These are phyloP conservation scores for Acanthurus tractus DNA, from an alignment of 2,797 vertebrate species.

Conservation along the genomic window DNA sequence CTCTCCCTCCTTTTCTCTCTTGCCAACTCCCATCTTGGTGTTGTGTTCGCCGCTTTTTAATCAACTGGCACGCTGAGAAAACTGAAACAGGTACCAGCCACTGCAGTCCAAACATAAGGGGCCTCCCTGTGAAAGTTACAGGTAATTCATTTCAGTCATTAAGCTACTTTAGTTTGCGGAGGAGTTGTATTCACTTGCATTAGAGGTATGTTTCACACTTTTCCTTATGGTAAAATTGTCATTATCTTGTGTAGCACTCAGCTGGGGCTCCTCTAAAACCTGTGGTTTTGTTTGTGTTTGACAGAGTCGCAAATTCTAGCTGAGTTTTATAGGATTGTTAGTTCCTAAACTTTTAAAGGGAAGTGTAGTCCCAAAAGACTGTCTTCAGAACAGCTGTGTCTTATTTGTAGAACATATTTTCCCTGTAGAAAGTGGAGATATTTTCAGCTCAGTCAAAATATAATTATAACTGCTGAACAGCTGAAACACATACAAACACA, in stretches of 20 bases:
- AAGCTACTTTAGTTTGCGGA: neutral
- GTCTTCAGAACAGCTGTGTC: neutral
- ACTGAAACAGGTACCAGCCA: conserved; percentile 42
- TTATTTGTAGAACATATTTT: neutral
- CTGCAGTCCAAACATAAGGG: conserved; percentile 47
- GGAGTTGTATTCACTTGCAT: neutral
- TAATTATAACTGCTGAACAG: neutral
- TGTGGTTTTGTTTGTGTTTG: conserved; percentile 7
- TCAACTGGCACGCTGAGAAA: conserved; percentile 55
- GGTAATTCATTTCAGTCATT: conserved; percentile 26
- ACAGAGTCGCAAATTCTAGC: neutral
- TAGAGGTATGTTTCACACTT: conserved; percentile 14
- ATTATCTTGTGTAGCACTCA: neutral
- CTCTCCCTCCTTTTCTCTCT: conserved; percentile 41
- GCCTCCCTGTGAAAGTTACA: conserved; percentile 25
- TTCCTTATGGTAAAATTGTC: neutral
- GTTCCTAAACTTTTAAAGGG: neutral
- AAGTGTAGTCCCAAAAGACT: neutral
- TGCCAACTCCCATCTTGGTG: conserved; percentile 58
- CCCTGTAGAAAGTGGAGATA: neutral
- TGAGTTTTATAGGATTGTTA: neutral
- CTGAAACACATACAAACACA: neutral
- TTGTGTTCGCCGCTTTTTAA: conserved; percentile 68
- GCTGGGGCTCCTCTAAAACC: neutral
- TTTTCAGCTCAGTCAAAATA: neutral